A percentile compares a stretch with the other conserved stretches of the same genome.
These are phyloP conservation scores for Xylocopa sonorina DNA, from an alignment of 1,140 invertebrate species.

Conservation along the genomic window DNA sequence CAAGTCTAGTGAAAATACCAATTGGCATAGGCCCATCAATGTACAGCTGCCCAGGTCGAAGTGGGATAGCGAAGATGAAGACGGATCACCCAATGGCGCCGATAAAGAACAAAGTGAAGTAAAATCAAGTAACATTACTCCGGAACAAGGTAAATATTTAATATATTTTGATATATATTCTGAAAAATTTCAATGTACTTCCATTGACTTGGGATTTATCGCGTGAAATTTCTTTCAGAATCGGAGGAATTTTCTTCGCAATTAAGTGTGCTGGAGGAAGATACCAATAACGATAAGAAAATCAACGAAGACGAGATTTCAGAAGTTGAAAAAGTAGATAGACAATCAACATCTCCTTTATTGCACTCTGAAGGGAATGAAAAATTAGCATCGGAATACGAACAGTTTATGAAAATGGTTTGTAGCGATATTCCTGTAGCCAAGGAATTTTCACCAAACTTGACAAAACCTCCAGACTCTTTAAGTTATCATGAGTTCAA, in stretches of 20 bases:
- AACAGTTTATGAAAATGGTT: constrained; percentile 81
- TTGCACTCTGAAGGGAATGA: constrained; percentile 64
- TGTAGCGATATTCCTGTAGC: constrained; percentile 56
- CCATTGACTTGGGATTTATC: too few relatives aligned
- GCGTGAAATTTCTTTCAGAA: constrained; percentile 38
- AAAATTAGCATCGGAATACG: constrained; percentile 79
- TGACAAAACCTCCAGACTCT: constrained; percentile 43
- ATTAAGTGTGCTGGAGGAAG: constrained; percentile 26
- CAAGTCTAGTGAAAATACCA: constrained; percentile 10
- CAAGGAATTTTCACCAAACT: constrained; percentile 34
- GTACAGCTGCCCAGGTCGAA: constrained; percentile 76
- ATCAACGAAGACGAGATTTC: constrained; percentile 35
- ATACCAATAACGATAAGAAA: constrained; percentile 6
- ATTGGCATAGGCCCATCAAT: constrained; percentile 52
- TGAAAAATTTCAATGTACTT: too few relatives aligned
- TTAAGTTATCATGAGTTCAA: constrained; percentile 72
- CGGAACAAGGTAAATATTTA: constrained; percentile 14
- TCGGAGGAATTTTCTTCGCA: constrained; percentile 29
- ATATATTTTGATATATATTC: too few relatives aligned
- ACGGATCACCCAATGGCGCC: constrained; percentile 13
- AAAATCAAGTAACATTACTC: not conserved
- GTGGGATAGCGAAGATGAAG: constrained; percentile 80
- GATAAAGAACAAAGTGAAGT: constrained; percentile 10
- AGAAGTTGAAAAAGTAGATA: constrained; percentile 39
- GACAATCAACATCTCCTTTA: constrained; percentile 39